phyloP scores from a whole-genome alignment of 2,888 invertebrate genomes.

The Drosophila sordidapex region DNA sequence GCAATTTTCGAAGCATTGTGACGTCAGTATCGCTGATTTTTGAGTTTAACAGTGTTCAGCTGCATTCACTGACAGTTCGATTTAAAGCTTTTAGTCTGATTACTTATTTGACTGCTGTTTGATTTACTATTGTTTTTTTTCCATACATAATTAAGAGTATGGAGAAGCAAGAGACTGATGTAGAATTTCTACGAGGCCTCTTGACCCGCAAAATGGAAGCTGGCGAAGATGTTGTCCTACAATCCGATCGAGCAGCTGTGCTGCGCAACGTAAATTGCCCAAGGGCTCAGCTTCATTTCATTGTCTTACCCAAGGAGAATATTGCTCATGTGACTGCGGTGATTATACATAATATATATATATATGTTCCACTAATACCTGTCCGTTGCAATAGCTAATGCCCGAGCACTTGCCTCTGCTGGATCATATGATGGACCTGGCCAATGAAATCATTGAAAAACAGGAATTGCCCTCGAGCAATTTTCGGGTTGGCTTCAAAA shows the following conservation, averaged over 20 bases:
- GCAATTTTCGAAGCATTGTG: neutral
- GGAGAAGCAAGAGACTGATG: neutral
- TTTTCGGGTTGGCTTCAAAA: slow-evolving; percentile 46
- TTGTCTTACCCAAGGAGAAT: no score
- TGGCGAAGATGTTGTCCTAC: slow-evolving; percentile 28
- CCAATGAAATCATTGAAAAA: slow-evolving; percentile 18
- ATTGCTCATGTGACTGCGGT: slow-evolving; percentile 23
- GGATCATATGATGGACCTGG: slow-evolving; percentile 15
- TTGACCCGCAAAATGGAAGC: slow-evolving; percentile 26
- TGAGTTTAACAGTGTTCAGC: slow-evolving; percentile 10
- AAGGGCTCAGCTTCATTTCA: no score
- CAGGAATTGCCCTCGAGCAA: slow-evolving; percentile 3
- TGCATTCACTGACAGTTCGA: neutral
- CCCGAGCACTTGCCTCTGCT: slow-evolving; percentile 11
- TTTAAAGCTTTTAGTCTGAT: no score
- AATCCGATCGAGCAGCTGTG: slow-evolving; percentile 33
- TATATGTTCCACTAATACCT: neutral
- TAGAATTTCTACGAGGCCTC: slow-evolving; percentile 17
- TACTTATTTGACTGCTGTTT: neutral
- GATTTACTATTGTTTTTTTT: neutral
- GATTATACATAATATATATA: neutral
- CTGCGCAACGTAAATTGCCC: no score
- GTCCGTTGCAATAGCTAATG: slow-evolving; percentile 11
- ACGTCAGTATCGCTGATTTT: slow-evolving; percentile 1
- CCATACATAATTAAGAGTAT: neutral